Percentiles rank a stretch among this genome's conserved stretches.
These are phyloP conservation scores for Rhineura floridana DNA, from an alignment of 2,113 vertebrate genomes.

Conservation along the genomic window DNA sequence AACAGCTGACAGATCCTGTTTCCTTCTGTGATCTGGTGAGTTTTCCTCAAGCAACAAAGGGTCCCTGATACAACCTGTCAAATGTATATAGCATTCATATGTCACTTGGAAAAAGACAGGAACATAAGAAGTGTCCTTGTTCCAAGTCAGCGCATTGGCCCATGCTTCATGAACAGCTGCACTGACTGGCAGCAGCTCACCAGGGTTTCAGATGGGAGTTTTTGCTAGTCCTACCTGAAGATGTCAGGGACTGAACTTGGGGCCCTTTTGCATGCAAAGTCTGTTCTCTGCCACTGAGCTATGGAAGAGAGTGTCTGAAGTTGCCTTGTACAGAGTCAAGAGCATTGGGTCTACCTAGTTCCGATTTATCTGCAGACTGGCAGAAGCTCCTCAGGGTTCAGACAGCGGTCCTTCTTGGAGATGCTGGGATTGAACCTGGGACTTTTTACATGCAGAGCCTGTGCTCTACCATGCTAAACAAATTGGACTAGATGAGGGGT, in stretches of 20 bases:
- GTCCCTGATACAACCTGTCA: constrained; percentile 62
- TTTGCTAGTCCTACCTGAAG: too few relatives aligned
- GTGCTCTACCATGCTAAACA: not conserved
- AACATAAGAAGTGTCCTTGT: not conserved
- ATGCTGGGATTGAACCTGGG: too few relatives aligned
- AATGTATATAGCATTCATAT: not conserved
- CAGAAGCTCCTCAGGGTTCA: not conserved
- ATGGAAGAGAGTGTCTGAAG: too few relatives aligned
- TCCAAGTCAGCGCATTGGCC: not conserved
- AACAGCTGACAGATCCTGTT: constrained; percentile 58
- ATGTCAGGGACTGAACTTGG: not conserved
- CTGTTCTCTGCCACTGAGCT: too few relatives aligned
- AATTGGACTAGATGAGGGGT: too few relatives aligned
- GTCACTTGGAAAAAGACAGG: not conserved
- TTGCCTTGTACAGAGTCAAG: too few relatives aligned
- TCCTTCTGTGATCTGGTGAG: constrained; percentile 41
- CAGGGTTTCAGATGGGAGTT: not conserved
- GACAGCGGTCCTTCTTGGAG: not conserved
- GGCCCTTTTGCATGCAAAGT: not conserved
- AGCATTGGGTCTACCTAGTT: too few relatives aligned
- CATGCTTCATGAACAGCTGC: too few relatives aligned
- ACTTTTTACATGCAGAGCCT: too few relatives aligned
- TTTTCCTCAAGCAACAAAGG: constrained; percentile 55
- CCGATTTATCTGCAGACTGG: not conserved
- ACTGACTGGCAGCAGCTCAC: not conserved